Percentiles rank a stretch among this genome's conserved stretches.
Conservation (phyloP, 2,888 invertebrate genomes). For the Temnothorax unifasciatus region DNA sequence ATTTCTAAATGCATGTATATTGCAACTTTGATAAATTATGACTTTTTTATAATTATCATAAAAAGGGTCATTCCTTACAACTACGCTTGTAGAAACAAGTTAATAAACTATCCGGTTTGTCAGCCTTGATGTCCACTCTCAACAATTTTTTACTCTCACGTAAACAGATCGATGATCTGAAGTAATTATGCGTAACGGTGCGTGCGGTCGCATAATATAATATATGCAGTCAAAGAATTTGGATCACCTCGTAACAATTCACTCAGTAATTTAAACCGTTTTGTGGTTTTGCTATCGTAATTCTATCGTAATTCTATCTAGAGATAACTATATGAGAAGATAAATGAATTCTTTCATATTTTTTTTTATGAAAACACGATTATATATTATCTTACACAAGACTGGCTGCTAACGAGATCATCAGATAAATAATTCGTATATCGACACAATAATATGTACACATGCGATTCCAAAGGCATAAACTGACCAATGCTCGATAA, state of each 20-base stretch:
- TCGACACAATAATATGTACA: constrained; percentile 13
- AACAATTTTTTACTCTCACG: constrained; percentile 50
- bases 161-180: constrained; percentile 60
- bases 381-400: constrained; percentile 35
- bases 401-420: not conserved
- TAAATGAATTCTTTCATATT: constrained; percentile 2
- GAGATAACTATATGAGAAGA: not conserved
- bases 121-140: constrained; percentile 57
- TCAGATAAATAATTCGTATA: constrained; percentile 10
- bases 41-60: not conserved
- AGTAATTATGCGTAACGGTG: constrained; percentile 75
- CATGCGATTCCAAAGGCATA: not conserved
- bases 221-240: constrained; percentile 67
- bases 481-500: not conserved
- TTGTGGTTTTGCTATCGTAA: constrained; percentile 27
- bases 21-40: not conserved
- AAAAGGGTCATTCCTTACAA: not conserved
- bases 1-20: not conserved
- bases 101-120: constrained; percentile 50
- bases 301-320: not conserved
- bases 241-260: constrained; percentile 46
- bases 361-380: not conserved
- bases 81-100: not conserved
- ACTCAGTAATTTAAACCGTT: constrained; percentile 27
- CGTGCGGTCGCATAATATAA: constrained; percentile 67